phyloP scores from a whole-genome alignment of 92 coral and sea anemone genomes.

The Umimayanthus chanpuru region DNA sequence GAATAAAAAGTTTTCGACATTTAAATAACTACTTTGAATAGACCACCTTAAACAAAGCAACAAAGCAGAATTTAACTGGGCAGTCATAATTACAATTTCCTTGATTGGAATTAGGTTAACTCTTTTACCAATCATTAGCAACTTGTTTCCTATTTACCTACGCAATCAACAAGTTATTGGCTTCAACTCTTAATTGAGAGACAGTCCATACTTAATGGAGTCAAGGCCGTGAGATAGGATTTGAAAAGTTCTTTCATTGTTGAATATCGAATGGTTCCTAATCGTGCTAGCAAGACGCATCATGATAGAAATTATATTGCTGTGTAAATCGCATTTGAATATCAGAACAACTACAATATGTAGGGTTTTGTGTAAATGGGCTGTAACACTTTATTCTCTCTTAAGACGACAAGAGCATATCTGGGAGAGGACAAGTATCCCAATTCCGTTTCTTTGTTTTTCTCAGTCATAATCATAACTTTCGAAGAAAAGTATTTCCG shows the following conservation, averaged over 20 bases:
- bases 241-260: constrained; percentile 23
- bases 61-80: constrained; percentile 47
- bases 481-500: background rate
- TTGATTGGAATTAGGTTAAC: constrained; percentile 51
- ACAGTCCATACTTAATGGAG: constrained; percentile 25
- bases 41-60: constrained; percentile 36
- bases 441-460: background rate
- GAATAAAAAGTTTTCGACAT: constrained; percentile 35
- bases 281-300: background rate
- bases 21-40: constrained; percentile 39
- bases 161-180: constrained; percentile 38
- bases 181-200: constrained; percentile 39
- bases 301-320: background rate
- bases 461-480: background rate
- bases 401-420: constrained; percentile 1
- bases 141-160: constrained; percentile 30
- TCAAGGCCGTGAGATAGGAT: constrained; percentile 13
- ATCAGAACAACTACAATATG: background rate
- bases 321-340: background rate
- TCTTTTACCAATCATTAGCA: constrained; percentile 68
- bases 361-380: constrained; percentile 1
- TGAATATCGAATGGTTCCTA: constrained; percentile 31
- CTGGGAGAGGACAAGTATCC: constrained; percentile 2
- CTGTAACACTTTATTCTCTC: constrained; percentile 3
- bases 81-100: constrained; percentile 52